Evolutionary conservation across 2,888 invertebrate species (phyloP), one percentile per base, ranked within the genome.

Genomic region (Taphrorychus bicolor): DNA sequence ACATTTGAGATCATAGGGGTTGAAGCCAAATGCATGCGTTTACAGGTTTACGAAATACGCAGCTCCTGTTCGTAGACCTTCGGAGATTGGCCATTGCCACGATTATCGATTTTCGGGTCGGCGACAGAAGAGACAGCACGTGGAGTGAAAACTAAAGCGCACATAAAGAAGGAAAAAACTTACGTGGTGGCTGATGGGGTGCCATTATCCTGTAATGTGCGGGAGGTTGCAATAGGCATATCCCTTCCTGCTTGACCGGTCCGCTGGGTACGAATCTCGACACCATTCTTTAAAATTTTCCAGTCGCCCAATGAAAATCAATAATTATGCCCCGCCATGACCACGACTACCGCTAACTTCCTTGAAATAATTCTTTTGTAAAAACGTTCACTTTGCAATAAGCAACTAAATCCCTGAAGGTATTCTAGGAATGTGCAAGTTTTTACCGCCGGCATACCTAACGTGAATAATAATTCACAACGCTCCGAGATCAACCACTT

Each of bases 171-270:
- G 54, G 49, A n/a, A n/a, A 32, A 32, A 70, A 77, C 77, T 77
- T 76, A 77, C 77, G 73, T 74, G 73, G 77, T 41, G 73, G 76
- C 61, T 74, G 73, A n/a, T n/a, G 76, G 42, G 74, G 75, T 62
- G 80, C 77, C 71, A 77, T 76, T 75, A 82, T 77, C 80, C 81
- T 81, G 74, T 80, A 78, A 73, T 79, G 81, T 1, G 45, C 16
- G 71, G 79, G 81, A 23, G 69, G 78, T 78, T 61, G 80, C 70
- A 81, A 70, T 67, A 82, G 71, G 72, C 82, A 82, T 68, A 82
- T 77, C 71, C 81, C 81, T 70, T 82, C 82, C 74, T 79, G 82
- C 73, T 83, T 82, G 66, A 82, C 80, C 54, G 82, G 80, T 63
- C 80, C 82, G 73, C 80, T 81, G 48, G 73, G 72, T 59, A 81